Conservation (phyloP, 2,113 vertebrate species). For the Campylorhamphus procurvoides region DNA sequence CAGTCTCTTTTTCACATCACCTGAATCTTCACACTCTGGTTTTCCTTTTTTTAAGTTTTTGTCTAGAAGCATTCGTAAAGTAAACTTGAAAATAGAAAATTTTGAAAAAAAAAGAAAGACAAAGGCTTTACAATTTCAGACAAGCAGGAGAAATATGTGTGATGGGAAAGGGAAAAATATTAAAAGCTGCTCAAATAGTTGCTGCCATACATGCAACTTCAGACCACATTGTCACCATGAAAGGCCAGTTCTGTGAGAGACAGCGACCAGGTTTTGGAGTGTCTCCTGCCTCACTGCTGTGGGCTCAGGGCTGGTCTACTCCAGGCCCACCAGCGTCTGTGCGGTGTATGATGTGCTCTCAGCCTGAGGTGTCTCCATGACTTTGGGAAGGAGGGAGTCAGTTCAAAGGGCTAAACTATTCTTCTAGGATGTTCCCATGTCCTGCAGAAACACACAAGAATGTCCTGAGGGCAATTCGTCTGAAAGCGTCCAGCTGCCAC, state of each 20-base stretch:
- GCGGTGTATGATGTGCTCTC: no score
- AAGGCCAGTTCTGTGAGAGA: not conserved
- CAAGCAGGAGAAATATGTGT: not conserved
- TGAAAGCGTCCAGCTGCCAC: not conserved
- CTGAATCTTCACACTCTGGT: not conserved
- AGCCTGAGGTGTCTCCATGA: not conserved
- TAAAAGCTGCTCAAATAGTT: not conserved
- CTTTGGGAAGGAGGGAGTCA: not conserved
- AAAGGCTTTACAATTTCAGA: not conserved
- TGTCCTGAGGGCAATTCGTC: not conserved
- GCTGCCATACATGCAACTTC: not conserved
- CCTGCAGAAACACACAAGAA: not conserved
- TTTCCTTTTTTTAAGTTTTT: not conserved
- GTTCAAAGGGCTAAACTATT: not conserved
- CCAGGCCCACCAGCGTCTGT: rapidly evolving
- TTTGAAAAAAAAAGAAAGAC: no score
- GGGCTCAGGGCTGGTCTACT: not conserved
- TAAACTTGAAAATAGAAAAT: not conserved
- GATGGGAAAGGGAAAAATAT: not conserved
- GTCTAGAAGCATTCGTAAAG: not conserved
- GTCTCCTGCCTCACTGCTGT: not conserved
- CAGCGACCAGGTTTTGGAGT: not conserved
- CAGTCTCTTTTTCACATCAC: not conserved
- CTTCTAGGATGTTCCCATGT: not conserved
- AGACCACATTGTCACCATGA: rapidly evolving